Percentiles rank a stretch among this genome's conserved stretches.
Conservation (phyloP, 92 coral and sea anemone genomes). For the Phymanthus crucifer region DNA sequence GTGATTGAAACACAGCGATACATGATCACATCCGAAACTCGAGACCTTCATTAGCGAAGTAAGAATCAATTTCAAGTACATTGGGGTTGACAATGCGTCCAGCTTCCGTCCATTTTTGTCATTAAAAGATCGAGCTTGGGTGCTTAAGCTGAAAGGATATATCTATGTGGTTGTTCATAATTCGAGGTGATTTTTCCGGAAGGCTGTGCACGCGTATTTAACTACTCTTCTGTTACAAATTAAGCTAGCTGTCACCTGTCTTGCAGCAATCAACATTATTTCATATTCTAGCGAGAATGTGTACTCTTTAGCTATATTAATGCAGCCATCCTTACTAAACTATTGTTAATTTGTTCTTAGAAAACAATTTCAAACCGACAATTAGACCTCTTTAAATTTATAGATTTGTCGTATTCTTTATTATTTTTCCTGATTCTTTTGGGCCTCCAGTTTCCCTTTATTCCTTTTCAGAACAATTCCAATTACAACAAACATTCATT, state of each 20-base stretch:
- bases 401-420: not conserved
- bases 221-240: constrained; percentile 84
- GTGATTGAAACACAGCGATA: constrained; percentile 37
- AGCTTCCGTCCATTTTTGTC: constrained; percentile 62
- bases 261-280: constrained; percentile 46
- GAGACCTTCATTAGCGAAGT: constrained; percentile 33
- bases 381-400: too few relatives aligned
- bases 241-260: constrained; percentile 77
- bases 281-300: constrained; percentile 23
- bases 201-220: constrained; percentile 67
- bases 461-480: too few relatives aligned
- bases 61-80: constrained; percentile 35
- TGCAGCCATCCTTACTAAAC: not conserved
- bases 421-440: not conserved
- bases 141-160: constrained; percentile 26
- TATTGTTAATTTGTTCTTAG: constrained; percentile 10
- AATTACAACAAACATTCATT: too few relatives aligned
- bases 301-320: not conserved
- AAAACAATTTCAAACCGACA: not conserved
- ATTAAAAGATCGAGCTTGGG: constrained; percentile 67
- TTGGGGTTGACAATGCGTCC: constrained; percentile 45
- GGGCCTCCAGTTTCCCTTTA: too few relatives aligned
- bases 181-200: constrained; percentile 76
- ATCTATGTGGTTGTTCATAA: constrained; percentile 52
- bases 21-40: constrained; percentile 48